Base-by-base conservation (phyloP, 2,797 vertebrate genomes). In the Macropus fuliginosus region DNA sequence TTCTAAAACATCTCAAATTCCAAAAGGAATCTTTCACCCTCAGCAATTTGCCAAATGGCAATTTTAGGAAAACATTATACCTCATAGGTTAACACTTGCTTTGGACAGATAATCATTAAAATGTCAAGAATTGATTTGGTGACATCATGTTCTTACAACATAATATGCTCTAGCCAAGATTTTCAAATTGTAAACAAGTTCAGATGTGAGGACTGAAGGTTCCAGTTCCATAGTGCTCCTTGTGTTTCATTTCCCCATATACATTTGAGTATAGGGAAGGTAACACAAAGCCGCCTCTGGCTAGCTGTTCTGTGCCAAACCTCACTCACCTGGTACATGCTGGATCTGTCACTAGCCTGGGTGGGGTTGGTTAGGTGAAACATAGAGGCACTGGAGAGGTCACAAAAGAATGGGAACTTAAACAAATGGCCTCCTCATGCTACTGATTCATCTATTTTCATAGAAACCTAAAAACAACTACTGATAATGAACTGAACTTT, bases 21-120 rank as follows among this genome's bases (percentile, higher is more conserved):
- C 74, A 50, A 87, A 50, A 87, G 74, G 40, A 94, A 92, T 94
- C 3, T 87, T 87, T 87, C 89, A 29, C 16, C 50, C 56, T 95
- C 16, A 5, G 40, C 56, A 55, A 29, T 89, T 10, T 57, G 81
- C 54, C 12, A 91, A 54, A 92, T 5, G 81, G 54, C 52, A 13
- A 16, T 54, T 94, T 96, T 96, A 91, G 40, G 95, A 92, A 96
- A 96, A 93, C 10, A 87, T 74, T 93, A 91, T 90, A 0, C 1
- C 46, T 59, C 50, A 54, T 52, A 62, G 56, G 29, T 5, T 57
- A 92, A 90, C 11, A 57, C 5, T 92, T 93, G 16, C 34, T 94
- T 93, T 92, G 89, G 34, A 11, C 34, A 54, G 31, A 91, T 91
- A 90, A 54, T 66, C 92, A 92, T 57, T 92, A 94, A 55, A 94